A percentile compares a stretch with the other conserved stretches of the same genome.
Conservation (phyloP, 2,113 vertebrate species). For the Baryphthengus martii region DNA sequence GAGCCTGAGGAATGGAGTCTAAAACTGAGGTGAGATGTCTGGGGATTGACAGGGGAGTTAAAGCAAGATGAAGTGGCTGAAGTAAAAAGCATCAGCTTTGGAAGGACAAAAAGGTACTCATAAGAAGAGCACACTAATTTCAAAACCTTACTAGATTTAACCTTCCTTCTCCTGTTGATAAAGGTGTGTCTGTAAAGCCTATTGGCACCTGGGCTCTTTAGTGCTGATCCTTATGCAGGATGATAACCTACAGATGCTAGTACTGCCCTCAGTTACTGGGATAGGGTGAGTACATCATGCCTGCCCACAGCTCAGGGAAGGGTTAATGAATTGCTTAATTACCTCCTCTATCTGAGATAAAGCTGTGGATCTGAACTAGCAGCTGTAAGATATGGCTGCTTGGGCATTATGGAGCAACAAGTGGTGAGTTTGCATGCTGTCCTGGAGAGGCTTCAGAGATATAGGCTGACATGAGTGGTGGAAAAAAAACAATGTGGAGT, state of each 20-base stretch:
- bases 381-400: neutral
- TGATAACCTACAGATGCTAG: neutral
- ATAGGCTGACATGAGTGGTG: neutral
- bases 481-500: neutral
- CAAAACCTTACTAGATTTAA: neutral
- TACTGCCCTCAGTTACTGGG: neutral
- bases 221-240: neutral
- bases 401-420: neutral
- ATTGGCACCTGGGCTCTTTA: neutral
- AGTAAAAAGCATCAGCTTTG: neutral
- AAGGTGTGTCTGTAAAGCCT: neutral
- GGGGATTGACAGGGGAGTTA: neutral
- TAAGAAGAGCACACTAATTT: neutral
- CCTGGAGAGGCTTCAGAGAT: neutral
- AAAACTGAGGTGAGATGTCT: neutral
- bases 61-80: constrained; percentile 13
- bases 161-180: neutral
- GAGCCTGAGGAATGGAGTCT: neutral
- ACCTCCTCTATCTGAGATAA: neutral
- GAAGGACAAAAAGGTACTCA: neutral
- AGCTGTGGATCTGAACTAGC: neutral
- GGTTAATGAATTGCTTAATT: neutral
- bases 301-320: neutral
- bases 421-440: neutral
- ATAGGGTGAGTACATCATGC: neutral